These are phyloP conservation scores for Eubucco bourcierii DNA, from an alignment of 2,113 vertebrate species.

Conservation along the genomic window DNA sequence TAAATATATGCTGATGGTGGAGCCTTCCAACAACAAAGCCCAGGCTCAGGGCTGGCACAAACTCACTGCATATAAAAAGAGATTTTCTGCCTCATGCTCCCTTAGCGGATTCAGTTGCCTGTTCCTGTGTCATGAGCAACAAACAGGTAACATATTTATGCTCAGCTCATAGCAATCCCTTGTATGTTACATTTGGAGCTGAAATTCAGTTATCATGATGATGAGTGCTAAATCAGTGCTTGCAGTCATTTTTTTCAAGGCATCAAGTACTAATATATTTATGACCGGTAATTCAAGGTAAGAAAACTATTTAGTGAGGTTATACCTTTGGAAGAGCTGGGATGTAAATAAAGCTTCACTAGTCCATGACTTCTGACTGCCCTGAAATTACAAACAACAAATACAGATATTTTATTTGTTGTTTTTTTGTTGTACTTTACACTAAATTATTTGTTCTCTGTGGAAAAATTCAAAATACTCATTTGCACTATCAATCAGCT, in stretches of 20 bases:
- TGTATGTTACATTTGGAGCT: not conserved
- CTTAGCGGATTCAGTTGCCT: not conserved
- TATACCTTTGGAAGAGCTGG: not conserved
- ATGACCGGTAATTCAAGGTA: not conserved
- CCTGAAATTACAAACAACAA: not conserved
- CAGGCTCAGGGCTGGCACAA: not conserved
- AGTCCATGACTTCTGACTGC: not conserved
- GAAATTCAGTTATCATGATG: not conserved
- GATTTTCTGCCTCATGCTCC: not conserved
- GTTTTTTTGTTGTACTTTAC: not conserved
- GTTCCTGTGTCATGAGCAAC: not conserved
- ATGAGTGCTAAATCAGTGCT: not conserved
- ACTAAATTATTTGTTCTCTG: not conserved
- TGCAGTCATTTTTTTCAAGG: not conserved
- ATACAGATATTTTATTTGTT: not conserved
- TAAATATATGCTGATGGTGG: slow-evolving; percentile 4
- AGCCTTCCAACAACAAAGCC: not conserved
- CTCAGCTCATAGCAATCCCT: not conserved
- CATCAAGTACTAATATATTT: not conserved
- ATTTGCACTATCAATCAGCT: not conserved
- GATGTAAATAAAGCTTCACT: not conserved
- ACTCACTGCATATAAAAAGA: not conserved
- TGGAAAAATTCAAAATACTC: not conserved
- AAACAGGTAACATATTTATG: not conserved
- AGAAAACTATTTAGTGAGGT: not conserved